A percentile compares a stretch with the other conserved stretches of the same genome.
phyloP scores from a whole-genome alignment of 2,888 invertebrate genomes.

The Pyrgus malvae region DNA sequence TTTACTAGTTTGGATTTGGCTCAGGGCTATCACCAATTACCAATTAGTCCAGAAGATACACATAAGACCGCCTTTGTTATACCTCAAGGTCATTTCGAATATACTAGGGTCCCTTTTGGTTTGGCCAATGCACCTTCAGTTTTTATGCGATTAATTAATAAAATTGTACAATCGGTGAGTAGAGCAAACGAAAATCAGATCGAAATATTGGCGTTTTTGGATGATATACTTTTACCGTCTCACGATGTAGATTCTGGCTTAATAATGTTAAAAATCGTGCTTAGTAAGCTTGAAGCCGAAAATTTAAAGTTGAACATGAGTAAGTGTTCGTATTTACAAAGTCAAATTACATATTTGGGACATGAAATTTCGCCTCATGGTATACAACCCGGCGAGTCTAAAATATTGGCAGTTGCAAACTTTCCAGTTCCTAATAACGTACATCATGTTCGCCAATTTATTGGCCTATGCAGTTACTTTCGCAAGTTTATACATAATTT shows the following conservation, averaged over 20 bases:
- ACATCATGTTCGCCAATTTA: conserved; percentile 38
- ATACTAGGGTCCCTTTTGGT: neutral
- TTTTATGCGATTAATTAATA: conserved; percentile 2
- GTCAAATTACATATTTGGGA: conserved; percentile 35
- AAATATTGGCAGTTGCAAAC: conserved; percentile 31
- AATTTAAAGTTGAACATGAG: conserved; percentile 38
- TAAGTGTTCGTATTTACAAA: conserved; percentile 39
- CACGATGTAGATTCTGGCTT: neutral
- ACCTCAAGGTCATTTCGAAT: neutral
- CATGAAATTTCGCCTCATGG: conserved; percentile 35
- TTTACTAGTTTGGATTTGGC: conserved; percentile 37
- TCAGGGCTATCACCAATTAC: conserved; percentile 36
- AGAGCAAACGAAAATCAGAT: too few species aligned
- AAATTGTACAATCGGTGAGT: neutral
- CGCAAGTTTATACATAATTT: conserved; percentile 40
- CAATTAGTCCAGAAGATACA: conserved; percentile 23
- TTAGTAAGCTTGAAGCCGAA: conserved; percentile 17
- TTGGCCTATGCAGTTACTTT: conserved; percentile 31
- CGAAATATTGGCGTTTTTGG: neutral
- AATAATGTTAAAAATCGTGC: conserved; percentile 15
- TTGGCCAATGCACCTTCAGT: neutral
- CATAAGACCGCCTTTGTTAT: conserved; percentile 26
- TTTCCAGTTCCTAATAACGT: conserved; percentile 37
- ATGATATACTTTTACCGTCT: neutral
- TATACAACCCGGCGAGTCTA: conserved; percentile 34